Evolutionary conservation across 92 coral and sea anemone genomes (phyloP).

Genomic region (Paragorgia papillata): DNA sequence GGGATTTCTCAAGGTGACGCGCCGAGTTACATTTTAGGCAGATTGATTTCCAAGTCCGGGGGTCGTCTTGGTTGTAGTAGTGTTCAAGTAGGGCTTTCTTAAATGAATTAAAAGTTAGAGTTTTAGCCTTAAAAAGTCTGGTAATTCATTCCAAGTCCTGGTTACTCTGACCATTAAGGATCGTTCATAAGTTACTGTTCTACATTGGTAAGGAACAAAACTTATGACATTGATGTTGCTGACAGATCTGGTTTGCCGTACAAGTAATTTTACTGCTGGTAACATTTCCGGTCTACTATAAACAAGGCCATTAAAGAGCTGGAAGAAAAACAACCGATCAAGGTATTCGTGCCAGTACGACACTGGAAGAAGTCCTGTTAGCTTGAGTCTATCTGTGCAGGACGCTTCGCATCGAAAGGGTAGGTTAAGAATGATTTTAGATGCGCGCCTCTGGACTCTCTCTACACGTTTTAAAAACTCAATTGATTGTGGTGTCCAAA

Average conservation of each 20-base stretch:
- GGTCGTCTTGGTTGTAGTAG: too few species aligned
- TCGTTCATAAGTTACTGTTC: conserved; percentile 10
- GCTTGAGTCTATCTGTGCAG: conserved; percentile 25
- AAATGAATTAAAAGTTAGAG: too few species aligned
- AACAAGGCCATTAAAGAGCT: background rate
- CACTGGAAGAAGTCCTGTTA: conserved; percentile 8
- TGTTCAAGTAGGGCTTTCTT: too few species aligned
- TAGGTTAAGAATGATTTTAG: conserved; percentile 10
- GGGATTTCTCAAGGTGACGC: too few species aligned
- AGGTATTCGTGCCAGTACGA: conserved; percentile 34
- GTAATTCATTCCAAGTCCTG: conserved; percentile 8
- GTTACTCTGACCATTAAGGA: conserved; percentile 9
- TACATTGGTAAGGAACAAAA: conserved; percentile 9
- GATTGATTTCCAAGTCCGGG: too few species aligned
- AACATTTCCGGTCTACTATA: background rate
- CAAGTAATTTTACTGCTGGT: conserved; percentile 8
- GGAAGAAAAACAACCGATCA: conserved; percentile 1
- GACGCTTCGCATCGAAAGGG: background rate
- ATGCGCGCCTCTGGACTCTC: conserved; percentile 10
- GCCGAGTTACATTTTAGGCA: too few species aligned
- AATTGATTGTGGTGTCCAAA: too few species aligned
- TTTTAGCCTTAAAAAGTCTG: background rate
- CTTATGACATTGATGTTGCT: background rate
- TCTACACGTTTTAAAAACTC: conserved; percentile 12
- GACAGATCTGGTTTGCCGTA: conserved; percentile 14